Base-by-base conservation (phyloP, 2,797 vertebrate genomes). In the Sebastes goodei region DNA sequence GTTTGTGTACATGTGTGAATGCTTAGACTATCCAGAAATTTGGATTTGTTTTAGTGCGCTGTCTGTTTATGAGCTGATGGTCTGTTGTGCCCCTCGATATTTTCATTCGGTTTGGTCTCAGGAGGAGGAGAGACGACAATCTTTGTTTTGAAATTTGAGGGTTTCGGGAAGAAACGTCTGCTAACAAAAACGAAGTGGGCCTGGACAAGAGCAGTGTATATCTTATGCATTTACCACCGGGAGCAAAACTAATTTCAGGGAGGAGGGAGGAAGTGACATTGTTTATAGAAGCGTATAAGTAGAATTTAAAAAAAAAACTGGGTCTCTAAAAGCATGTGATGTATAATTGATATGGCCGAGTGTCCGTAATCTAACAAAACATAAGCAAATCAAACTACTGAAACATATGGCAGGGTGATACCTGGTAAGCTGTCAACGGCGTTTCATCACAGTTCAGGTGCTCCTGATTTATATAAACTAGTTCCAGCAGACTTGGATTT, bases 161-260 rank as follows among this genome's bases (percentile, higher is more conserved):
- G 56, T 38, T 69, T 83, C 59, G 17, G 21, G 53, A 49, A 38
- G n/a, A 63, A 81, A 38, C 14, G 29, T n/a, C 30, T 68, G 17
- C 17, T 6, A 46, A 46, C 59, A n/a, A 62, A 74, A 64, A 62
- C 56, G 5, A 67, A 0, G 2, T 23, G 35, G 49, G 30, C 20
- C 17, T 49, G 46, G 61, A 87, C 23, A 7, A 27, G 29, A 76
- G 55, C 62, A 67, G 71, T 57, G 71, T 46, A 56, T 30, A 46
- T 32, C 15, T 75, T 25, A 12, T 59, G 59, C 17, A 46, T 82
- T 74, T 49, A 66, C 20, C 32, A 25, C 17, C 2, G 12, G 60
- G 57, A 71, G 59, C 12, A 79, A 84, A 79, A 74, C 21, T 67
- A 5, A 64, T 67, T 75, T 56, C 10, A 14, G 3, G 2, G n/a